phyloP scores from a whole-genome alignment of 1,140 invertebrate genomes.

The Phymorhynchus buccinoides region DNA sequence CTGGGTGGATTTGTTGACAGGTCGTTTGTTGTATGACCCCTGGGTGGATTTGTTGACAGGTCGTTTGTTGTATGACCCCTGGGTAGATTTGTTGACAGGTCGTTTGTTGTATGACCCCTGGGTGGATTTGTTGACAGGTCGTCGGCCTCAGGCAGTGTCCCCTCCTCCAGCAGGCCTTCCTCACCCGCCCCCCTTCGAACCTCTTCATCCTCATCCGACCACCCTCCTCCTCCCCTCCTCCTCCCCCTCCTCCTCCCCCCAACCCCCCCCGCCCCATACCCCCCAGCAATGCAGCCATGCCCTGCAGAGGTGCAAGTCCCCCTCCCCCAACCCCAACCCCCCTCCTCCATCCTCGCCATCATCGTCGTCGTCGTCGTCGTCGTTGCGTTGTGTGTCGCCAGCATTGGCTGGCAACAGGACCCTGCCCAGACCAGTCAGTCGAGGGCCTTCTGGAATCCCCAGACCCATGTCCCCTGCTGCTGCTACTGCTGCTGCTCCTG shows the following conservation, averaged over 20 bases:
- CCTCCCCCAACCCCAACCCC: background rate
- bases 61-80: too few species aligned
- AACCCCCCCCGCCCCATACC: background rate
- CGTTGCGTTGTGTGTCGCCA: slow-evolving; percentile 6
- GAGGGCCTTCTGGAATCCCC: slow-evolving; percentile 15
- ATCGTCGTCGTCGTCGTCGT: too few species aligned
- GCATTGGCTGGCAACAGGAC: slow-evolving; percentile 22
- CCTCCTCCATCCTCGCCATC: background rate
- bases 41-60: too few species aligned
- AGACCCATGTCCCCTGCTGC: background rate
- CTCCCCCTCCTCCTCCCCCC: background rate
- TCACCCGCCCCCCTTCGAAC: too few species aligned
- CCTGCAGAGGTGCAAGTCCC: slow-evolving; percentile 39
- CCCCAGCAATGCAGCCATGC: slow-evolving; percentile 11
- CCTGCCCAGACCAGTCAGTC: slow-evolving; percentile 24
- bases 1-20: too few species aligned
- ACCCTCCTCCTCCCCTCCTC: background rate
- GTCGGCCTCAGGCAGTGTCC: background rate
- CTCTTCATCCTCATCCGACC: slow-evolving; percentile 14
- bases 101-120: too few species aligned
- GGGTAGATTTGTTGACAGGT: too few species aligned
- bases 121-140: too few species aligned
- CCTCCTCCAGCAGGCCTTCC: background rate
- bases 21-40: too few species aligned
- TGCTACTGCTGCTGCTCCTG: background rate